Percentiles rank a stretch among this genome's conserved stretches.
These are phyloP conservation scores for Paraplagusia blochii DNA, from an alignment of 2,113 vertebrate species.

Conservation along the genomic window DNA sequence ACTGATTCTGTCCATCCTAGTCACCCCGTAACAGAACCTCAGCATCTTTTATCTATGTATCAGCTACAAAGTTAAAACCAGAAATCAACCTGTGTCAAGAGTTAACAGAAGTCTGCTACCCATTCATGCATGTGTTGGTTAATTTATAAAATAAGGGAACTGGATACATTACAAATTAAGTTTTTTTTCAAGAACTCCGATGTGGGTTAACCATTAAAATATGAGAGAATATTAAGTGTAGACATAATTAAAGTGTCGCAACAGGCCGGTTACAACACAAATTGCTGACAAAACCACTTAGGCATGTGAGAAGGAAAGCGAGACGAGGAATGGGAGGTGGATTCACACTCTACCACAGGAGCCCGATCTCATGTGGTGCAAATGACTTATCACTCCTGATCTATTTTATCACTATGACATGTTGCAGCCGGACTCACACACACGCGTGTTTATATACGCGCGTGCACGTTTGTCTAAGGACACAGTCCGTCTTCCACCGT, in stretches of 20 bases:
- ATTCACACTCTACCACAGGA: conserved; percentile 1
- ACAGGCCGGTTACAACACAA: conserved; percentile 24
- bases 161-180: conserved; percentile 7
- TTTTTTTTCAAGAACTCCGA: conserved; percentile 1
- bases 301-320: background rate
- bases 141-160: conserved; percentile 17
- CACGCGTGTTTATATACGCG: conserved; percentile 3
- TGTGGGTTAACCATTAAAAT: conserved; percentile 25
- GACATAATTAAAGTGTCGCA: conserved; percentile 48
- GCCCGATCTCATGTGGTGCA: background rate
- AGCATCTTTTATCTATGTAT: no score
- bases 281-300: conserved; percentile 17
- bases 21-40: no score
- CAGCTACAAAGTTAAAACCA: background rate
- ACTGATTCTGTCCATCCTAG: no score
- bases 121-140: conserved; percentile 17
- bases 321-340: background rate
- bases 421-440: conserved; percentile 5
- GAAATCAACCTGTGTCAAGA: conserved; percentile 1
- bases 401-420: conserved; percentile 14
- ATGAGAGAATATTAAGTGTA: conserved; percentile 15
- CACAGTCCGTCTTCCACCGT: conserved; percentile 38
- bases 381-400: conserved; percentile 34
- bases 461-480: conserved; percentile 40
- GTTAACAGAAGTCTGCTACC: conserved; percentile 9